phyloP scores from a whole-genome alignment of 2,797 vertebrate species.

The Morelia viridis region DNA sequence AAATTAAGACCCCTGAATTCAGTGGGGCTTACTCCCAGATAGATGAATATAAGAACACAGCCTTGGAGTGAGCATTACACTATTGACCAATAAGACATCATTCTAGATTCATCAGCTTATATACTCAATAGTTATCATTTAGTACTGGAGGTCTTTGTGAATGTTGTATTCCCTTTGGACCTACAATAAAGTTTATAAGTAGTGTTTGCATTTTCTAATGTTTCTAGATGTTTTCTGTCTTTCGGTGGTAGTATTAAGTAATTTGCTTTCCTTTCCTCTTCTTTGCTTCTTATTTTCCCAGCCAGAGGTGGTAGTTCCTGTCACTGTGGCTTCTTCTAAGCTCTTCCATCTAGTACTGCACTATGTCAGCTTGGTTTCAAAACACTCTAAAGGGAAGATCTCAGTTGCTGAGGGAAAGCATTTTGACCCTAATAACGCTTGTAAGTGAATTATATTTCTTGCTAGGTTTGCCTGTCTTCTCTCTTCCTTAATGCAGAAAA shows the following conservation, averaged over 20 bases:
- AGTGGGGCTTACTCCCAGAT: neutral
- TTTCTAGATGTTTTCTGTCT: conserved; percentile 47
- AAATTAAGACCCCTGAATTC: neutral
- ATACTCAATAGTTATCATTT: neutral
- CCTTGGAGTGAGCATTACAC: neutral
- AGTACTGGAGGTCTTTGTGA: conserved; percentile 4
- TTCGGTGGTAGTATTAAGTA: conserved; percentile 56
- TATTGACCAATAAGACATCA: neutral
- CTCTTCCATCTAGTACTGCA: conserved; percentile 79
- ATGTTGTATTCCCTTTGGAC: conserved; percentile 33
- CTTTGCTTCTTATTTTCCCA: conserved; percentile 79
- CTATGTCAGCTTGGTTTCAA: conserved; percentile 78
- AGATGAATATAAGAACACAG: neutral
- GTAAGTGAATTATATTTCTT: conserved; percentile 80
- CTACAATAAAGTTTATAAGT: neutral
- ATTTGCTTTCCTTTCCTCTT: conserved; percentile 65
- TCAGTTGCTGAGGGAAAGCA: conserved; percentile 80
- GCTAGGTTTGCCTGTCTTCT: conserved; percentile 55
- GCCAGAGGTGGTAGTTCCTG: conserved; percentile 81
- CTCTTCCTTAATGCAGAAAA: conserved; percentile 39
- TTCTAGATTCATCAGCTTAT: neutral
- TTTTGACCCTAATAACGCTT: conserved; percentile 81
- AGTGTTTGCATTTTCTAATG: conserved; percentile 56
- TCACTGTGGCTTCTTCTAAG: conserved; percentile 80
- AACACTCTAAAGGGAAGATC: conserved; percentile 76